A percentile compares a stretch with the other conserved stretches of the same genome.
Conservation (phyloP, 2,888 invertebrate species). For the Formica aserva region DNA sequence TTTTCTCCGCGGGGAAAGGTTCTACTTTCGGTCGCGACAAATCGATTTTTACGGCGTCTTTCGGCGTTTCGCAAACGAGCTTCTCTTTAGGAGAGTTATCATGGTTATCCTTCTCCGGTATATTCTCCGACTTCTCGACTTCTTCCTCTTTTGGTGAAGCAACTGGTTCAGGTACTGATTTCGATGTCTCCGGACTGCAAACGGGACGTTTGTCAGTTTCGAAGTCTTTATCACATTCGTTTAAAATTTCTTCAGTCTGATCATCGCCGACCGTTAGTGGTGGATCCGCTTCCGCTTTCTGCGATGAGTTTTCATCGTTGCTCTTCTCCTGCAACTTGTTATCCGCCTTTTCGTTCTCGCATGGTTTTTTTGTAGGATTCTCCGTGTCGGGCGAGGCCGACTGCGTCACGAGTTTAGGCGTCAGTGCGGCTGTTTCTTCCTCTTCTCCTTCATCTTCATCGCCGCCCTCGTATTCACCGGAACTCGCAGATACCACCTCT, state of each 20-base stretch:
- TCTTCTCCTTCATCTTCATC: constrained; percentile 85
- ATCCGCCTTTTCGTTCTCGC: constrained; percentile 71
- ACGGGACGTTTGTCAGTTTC: constrained; percentile 61
- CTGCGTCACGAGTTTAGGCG: constrained; percentile 73
- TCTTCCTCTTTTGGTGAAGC: constrained; percentile 70
- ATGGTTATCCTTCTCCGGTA: constrained; percentile 67
- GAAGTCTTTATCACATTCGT: constrained; percentile 67
- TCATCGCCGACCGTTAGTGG: constrained; percentile 51
- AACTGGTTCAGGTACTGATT: constrained; percentile 70
- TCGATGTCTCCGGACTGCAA: constrained; percentile 67
- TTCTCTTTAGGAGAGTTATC: constrained; percentile 86
- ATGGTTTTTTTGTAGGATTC: constrained; percentile 51
- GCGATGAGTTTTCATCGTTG: constrained; percentile 42
- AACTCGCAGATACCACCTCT: constrained; percentile 81
- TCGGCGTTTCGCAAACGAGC: constrained; percentile 85
- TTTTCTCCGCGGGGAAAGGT: constrained; percentile 64
- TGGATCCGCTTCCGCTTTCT: constrained; percentile 81
- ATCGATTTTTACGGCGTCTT: constrained; percentile 83
- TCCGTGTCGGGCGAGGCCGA: constrained; percentile 57
- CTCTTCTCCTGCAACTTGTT: constrained; percentile 80
- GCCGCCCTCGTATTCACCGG: constrained; percentile 84
- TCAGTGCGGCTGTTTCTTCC: constrained; percentile 76
- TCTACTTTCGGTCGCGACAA: constrained; percentile 68
- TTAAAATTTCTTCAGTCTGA: constrained; percentile 48
- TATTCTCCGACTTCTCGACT: constrained; percentile 59